phyloP scores from a whole-genome alignment of 2,888 invertebrate genomes.

The Bibio marci region DNA sequence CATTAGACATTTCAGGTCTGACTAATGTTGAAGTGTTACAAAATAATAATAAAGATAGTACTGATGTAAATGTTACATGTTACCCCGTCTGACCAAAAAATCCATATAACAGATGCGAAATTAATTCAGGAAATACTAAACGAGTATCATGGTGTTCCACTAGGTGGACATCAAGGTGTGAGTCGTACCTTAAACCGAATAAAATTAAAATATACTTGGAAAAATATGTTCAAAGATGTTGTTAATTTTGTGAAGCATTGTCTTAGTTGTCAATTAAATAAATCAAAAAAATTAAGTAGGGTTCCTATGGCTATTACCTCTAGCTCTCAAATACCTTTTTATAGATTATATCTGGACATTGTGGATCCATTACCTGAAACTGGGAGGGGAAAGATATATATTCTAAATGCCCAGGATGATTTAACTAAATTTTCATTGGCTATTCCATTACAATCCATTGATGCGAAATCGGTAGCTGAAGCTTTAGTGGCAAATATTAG shows the following conservation, averaged over 20 bases:
- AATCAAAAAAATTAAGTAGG: neutral
- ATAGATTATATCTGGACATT: slow-evolving; percentile 5
- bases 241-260: neutral
- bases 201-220: neutral
- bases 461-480: neutral
- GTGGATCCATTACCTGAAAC: neutral
- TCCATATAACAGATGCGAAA: neutral
- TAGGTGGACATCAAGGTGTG: neutral
- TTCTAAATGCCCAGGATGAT: neutral
- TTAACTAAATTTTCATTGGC: neutral
- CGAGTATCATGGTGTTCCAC: neutral
- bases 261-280: neutral
- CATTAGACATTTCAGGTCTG: no score
- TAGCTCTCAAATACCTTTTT: neutral
- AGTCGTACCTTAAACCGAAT: neutral
- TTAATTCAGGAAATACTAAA: neutral
- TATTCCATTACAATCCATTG: neutral
- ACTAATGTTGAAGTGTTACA: no score
- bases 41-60: no score
- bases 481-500: slow-evolving; percentile 5
- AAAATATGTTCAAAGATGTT: neutral
- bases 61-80: no score
- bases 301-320: neutral
- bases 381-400: neutral
- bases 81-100: no score